Conservation (phyloP, 2,113 vertebrate species). For the Anarhynchus alexandrinus region DNA sequence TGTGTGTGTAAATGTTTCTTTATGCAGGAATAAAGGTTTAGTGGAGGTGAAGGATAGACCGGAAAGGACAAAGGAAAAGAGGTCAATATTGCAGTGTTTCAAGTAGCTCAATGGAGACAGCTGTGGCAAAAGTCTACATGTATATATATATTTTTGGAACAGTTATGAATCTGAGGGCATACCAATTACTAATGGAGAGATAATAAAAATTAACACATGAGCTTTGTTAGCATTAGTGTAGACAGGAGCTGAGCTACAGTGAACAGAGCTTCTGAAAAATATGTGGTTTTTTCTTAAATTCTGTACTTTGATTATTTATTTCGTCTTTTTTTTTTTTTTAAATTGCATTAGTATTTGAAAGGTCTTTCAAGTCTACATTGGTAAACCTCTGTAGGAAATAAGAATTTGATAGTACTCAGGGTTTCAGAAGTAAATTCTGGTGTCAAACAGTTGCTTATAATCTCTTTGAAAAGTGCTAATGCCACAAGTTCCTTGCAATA, state of each 20-base stretch:
- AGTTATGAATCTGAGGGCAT: neutral
- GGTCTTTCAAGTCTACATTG: neutral
- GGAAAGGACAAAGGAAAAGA: neutral
- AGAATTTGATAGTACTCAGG: neutral
- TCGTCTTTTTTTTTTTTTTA: neutral
- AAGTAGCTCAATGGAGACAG: neutral
- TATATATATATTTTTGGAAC: neutral
- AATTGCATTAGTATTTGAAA: neutral
- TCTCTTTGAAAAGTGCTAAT: neutral
- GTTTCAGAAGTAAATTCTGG: neutral
- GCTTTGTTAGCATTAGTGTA: neutral
- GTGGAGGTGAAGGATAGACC: neutral
- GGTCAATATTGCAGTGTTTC: neutral
- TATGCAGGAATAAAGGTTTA: neutral
- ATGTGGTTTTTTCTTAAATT: accelerated
- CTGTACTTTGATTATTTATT: neutral
- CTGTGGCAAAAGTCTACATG: neutral
- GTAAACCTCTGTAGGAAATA: neutral
- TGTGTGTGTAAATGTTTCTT: neutral
- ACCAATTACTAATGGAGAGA: neutral
- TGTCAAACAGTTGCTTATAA: neutral
- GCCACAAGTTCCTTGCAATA: neutral
- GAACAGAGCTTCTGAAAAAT: neutral
- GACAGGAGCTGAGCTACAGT: neutral
- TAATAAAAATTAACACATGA: too few relatives aligned